phyloP scores from a whole-genome alignment of 2,113 vertebrate species.

The Recurvirostra avosetta region DNA sequence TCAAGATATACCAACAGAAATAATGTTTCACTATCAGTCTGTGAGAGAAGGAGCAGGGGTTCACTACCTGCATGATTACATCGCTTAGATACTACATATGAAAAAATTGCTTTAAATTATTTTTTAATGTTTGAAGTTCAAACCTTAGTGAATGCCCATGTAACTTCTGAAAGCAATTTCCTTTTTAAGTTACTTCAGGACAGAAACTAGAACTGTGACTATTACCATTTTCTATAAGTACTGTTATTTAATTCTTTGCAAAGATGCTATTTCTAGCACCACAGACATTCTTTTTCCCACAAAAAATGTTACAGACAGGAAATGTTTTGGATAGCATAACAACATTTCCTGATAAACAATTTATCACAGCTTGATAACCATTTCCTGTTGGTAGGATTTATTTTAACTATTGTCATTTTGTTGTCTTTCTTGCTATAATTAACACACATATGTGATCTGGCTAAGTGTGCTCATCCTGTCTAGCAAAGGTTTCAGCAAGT shows the following conservation, averaged over 20 bases:
- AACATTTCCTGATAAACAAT: conserved; percentile 71
- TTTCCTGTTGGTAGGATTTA: conserved; percentile 64
- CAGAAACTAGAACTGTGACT: neutral
- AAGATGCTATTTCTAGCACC: conserved; percentile 22
- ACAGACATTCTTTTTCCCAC: conserved; percentile 9
- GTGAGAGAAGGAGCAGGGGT: neutral
- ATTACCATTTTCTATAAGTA: neutral
- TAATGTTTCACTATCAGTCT: neutral
- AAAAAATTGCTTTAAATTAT: neutral
- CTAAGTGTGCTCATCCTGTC: conserved; percentile 12
- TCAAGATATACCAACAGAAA: neutral
- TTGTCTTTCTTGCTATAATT: conserved; percentile 61
- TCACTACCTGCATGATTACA: neutral
- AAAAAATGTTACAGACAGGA: conserved; percentile 48
- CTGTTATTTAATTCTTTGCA: neutral
- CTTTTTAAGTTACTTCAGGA: neutral
- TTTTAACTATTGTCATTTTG: conserved; percentile 34
- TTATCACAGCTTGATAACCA: conserved; percentile 62
- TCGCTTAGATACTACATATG: neutral
- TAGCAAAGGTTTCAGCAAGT: neutral
- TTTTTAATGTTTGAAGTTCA: neutral
- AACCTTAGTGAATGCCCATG: neutral
- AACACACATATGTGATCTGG: neutral
- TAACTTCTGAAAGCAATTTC: neutral
- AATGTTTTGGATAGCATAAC: conserved; percentile 64